phyloP scores from a whole-genome alignment of 2,888 invertebrate genomes.

The Augochlorella aurata region DNA sequence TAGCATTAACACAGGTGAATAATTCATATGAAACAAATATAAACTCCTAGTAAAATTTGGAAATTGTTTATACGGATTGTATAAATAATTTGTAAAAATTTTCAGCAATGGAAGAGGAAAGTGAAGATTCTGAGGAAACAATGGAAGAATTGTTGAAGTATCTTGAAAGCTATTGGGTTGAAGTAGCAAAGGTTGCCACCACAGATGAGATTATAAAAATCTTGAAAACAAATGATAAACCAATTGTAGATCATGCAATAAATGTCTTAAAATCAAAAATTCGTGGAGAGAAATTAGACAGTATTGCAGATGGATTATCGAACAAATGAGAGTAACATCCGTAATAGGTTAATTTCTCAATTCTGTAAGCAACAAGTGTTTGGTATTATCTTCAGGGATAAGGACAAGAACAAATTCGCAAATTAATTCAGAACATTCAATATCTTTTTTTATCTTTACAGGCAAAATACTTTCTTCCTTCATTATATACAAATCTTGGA shows the following conservation, averaged over 20 bases:
- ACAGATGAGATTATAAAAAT: conserved; percentile 62
- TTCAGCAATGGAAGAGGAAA: conserved; percentile 50
- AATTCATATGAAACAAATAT: not conserved
- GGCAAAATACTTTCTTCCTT: not conserved
- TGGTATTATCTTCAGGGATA: not conserved
- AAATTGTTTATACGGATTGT: not conserved
- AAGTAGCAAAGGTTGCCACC: conserved; percentile 60
- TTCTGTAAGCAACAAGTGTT: conserved; percentile 5
- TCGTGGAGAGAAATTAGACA: conserved; percentile 37
- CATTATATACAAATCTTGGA: conserved; percentile 5
- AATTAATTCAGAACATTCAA: not conserved
- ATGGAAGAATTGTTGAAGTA: conserved; percentile 68
- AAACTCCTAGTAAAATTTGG: not conserved
- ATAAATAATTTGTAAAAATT: not conserved
- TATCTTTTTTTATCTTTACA: not conserved
- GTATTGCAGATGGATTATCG: conserved; percentile 11
- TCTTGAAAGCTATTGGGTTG: conserved; percentile 72
- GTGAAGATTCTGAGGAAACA: conserved; percentile 56
- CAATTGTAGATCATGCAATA: conserved; percentile 31
- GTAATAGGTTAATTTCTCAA: conserved; percentile 7
- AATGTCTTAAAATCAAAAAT: conserved; percentile 45
- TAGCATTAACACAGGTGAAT: conserved; percentile 68
- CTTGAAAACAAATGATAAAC: conserved; percentile 35
- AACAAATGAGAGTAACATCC: conserved; percentile 14
- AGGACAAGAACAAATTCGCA: not conserved